Evolutionary conservation across 2,113 vertebrate species (phyloP), one percentile per base, ranked within the genome.

Genomic region (Odontophorus gujanensis): DNA sequence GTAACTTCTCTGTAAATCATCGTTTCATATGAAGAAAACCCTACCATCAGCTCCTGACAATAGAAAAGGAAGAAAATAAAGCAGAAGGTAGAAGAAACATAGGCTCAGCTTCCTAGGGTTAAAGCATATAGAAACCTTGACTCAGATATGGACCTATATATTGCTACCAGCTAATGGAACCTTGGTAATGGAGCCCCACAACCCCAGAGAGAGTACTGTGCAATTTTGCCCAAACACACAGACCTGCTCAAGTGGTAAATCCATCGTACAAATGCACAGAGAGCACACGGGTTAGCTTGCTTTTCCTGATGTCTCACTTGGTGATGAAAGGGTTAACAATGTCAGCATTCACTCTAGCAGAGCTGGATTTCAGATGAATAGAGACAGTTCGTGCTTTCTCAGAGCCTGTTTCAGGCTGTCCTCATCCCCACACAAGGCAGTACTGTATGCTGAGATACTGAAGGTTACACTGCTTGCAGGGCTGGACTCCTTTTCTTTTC

Each of bases 361-460:
- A 61, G 89, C 72, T 62, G 73, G 69, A 62, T 91, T 93, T 87
- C 38, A 51, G 28, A 95, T 95, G 95, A 96, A 97, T 89, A 84
- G 65, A 53, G 55, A 78, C 58, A 87, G 86, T 96, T 81, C 93
- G 75, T 96, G 92, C 63, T 55, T 91, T 76, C 73, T 81, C 80
- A 85, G 47, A 73, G 91, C 66, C 34, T 81, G n/a, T 79, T 91
- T 80, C 80, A 83, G 55, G 40, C 69, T 85, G 43, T 74, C 63
- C 73, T 94, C 58, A 61, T 65, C 69, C 84, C 72, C 63, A 67
- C 81, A 96, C 87, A 96, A 96, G 95, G 92, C 95, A 90, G 40
- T 63, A 87, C 94, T 95, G 65, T 96, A 13, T 87, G 55, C 2
- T 69, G 53, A 65, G 45, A 77, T 69, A 55, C 45, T 42, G 40